Evolutionary conservation across 2,113 vertebrate species (phyloP), one percentile per base, ranked within the genome.

Genomic region (Egretta garzetta): DNA sequence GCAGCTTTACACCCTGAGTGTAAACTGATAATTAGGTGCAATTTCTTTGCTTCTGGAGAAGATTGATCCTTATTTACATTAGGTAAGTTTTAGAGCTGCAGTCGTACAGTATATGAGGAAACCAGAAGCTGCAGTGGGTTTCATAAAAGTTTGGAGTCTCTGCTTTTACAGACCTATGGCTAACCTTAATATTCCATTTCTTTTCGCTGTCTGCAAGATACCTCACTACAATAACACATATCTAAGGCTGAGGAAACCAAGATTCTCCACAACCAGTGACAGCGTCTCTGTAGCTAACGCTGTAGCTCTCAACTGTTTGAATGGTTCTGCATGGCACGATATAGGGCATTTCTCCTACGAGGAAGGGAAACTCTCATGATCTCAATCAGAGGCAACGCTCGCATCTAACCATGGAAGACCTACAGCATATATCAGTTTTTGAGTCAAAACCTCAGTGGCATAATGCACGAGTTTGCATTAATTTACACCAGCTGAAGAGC

Each of bases 41-140:
- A 89, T 92, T 92, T 95, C 53, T 93, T 67, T 75, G 24, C 39
- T 53, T 92, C 62, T 92, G 60, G 66, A 92, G 58, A 81, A 86
- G 52, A 43, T 9, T 49, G 9, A 56, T 71, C 82, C 26, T 72
- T 79, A 75, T 2, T 73, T 94, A 39, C 52, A 45, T 80, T 52
- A 68, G 22, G 12, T 37, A 93, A 86, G 26, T 64, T 92, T 89
- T n/a, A 86, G 47, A 83, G 23, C 26, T 76, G 27, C 24, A 52
- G 6, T 39, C 0, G 0, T 47, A 33, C 11, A 66, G 24, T 16
- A 23, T 6, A 28, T 12, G 17, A 80, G 6, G 22, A 86, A 83
- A 82, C 2, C 14, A 83, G 79, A 80, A 83, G 39, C 5, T 86
- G 35, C 12, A 35, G 8, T 26, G 14, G 18, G 32, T 47, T 94